These are phyloP conservation scores for Bombus soroeensis DNA, from an alignment of 1,140 invertebrate genomes.

Conservation along the genomic window DNA sequence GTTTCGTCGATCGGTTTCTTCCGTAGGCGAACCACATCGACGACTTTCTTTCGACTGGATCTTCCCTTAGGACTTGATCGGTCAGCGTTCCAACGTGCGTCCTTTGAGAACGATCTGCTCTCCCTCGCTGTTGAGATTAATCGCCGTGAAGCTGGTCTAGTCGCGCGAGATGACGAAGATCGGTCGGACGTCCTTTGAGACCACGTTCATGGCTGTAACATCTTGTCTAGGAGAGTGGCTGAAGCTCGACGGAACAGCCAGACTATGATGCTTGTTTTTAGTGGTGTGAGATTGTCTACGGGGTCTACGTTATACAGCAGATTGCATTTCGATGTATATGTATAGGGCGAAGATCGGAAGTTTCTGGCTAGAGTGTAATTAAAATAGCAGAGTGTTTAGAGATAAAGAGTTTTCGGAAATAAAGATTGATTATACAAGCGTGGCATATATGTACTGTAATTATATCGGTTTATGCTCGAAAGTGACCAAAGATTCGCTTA, in stretches of 20 bases:
- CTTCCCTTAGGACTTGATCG: constrained; percentile 20
- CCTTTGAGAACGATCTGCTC: constrained; percentile 55
- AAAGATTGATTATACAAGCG: neutral
- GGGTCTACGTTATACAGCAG: neutral
- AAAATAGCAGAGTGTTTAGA: neutral
- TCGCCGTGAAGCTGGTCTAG: constrained; percentile 56
- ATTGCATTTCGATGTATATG: neutral
- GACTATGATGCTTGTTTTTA: neutral
- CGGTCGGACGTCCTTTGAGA: constrained; percentile 54
- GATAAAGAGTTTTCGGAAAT: neutral
- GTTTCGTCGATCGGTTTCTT: neutral
- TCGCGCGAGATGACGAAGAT: constrained; percentile 55
- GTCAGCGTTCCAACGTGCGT: constrained; percentile 27
- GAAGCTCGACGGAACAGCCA: constrained; percentile 2
- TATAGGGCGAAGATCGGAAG: neutral
- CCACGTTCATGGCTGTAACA: neutral
- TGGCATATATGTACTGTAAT: neutral
- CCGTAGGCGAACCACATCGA: neutral
- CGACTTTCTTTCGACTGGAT: constrained; percentile 29
- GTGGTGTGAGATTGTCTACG: neutral
- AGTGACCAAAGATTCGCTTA: too few species aligned
- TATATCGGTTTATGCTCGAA: too few species aligned
- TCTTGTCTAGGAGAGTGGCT: constrained; percentile 29
- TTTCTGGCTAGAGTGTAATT: neutral
- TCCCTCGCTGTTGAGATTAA: constrained; percentile 61